A percentile compares a stretch with the other conserved stretches of the same genome.
phyloP scores from a whole-genome alignment of 2,888 invertebrate genomes.

The Hoplodrina ambigua region DNA sequence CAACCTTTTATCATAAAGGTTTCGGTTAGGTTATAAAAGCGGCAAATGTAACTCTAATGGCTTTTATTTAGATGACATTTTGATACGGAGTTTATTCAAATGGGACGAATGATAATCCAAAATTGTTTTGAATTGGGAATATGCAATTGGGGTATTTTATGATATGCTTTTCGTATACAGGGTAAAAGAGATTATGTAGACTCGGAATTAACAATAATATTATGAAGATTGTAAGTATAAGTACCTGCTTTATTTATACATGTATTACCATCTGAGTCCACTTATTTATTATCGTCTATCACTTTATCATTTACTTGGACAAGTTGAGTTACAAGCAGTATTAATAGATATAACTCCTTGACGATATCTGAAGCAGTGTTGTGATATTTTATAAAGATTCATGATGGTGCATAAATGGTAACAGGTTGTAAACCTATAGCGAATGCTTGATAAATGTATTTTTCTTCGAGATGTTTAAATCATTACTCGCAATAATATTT shows the following conservation, averaged over 20 bases:
- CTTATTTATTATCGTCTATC: conserved; percentile 22
- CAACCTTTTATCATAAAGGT: conserved; percentile 14
- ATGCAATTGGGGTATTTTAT: background rate
- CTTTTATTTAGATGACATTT: conserved; percentile 13
- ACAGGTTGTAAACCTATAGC: conserved; percentile 7
- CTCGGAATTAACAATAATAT: no score
- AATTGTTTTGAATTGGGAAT: conserved; percentile 8
- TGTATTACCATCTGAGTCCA: background rate
- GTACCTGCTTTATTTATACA: background rate
- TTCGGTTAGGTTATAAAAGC: conserved; percentile 4
- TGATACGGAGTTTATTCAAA: background rate
- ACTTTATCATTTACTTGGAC: conserved; percentile 31
- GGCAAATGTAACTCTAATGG: background rate
- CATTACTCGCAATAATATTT: conserved; percentile 1
- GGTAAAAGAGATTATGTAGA: no score
- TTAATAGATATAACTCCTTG: conserved; percentile 22
- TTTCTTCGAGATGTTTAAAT: background rate
- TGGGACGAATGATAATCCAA: background rate
- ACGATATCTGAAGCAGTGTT: conserved; percentile 29
- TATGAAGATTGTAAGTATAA: background rate
- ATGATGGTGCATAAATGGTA: conserved; percentile 14
- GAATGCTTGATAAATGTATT: conserved; percentile 29
- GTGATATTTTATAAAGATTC: conserved; percentile 34
- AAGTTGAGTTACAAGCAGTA: conserved; percentile 19
- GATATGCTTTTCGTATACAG: no score